A percentile compares a stretch with the other conserved stretches of the same genome.
phyloP scores from a whole-genome alignment of 2,113 vertebrate genomes.

The Oncorhynchus nerka region DNA sequence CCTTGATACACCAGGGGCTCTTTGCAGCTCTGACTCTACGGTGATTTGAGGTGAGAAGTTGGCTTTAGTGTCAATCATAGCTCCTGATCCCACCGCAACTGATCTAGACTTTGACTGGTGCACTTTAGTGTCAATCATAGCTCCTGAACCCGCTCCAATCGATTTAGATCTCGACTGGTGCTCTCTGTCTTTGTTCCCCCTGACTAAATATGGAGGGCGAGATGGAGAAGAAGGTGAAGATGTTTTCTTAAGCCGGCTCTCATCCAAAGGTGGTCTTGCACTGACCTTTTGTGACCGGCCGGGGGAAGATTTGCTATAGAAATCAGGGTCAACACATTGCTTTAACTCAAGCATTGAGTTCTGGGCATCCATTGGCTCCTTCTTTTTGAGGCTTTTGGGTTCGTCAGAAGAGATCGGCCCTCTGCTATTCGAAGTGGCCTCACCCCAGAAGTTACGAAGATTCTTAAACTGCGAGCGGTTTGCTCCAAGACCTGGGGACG shows the following conservation, averaged over 20 bases:
- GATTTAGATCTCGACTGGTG: conserved; percentile 47
- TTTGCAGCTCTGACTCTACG: conserved; percentile 21
- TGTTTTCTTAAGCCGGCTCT: conserved; percentile 29
- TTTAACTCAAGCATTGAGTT: conserved; percentile 36
- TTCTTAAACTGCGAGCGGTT: conserved; percentile 79
- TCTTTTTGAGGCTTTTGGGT: conserved; percentile 44
- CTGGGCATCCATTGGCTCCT: conserved; percentile 51
- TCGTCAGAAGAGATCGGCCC: conserved; percentile 23
- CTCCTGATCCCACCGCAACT: conserved; percentile 19
- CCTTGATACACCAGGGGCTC: conserved; percentile 23
- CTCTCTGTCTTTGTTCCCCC: conserved; percentile 16
- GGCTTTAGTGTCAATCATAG: conserved; percentile 36
- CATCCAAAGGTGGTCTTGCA: conserved; percentile 20
- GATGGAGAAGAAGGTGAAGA: conserved; percentile 20
- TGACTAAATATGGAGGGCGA: background rate
- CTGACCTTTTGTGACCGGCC: conserved; percentile 43
- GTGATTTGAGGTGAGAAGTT: conserved; percentile 10
- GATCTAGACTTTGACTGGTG: conserved; percentile 17
- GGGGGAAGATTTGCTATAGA: conserved; percentile 4
- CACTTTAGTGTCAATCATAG: conserved; percentile 35
- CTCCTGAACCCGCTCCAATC: conserved; percentile 20
- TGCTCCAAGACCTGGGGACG: conserved; percentile 58
- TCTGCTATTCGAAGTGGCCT: conserved; percentile 55
- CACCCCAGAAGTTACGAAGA: conserved; percentile 86
- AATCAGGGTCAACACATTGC: conserved; percentile 28